Evolutionary conservation across 2,113 vertebrate species (phyloP).

Genomic region (Odontophorus gujanensis): DNA sequence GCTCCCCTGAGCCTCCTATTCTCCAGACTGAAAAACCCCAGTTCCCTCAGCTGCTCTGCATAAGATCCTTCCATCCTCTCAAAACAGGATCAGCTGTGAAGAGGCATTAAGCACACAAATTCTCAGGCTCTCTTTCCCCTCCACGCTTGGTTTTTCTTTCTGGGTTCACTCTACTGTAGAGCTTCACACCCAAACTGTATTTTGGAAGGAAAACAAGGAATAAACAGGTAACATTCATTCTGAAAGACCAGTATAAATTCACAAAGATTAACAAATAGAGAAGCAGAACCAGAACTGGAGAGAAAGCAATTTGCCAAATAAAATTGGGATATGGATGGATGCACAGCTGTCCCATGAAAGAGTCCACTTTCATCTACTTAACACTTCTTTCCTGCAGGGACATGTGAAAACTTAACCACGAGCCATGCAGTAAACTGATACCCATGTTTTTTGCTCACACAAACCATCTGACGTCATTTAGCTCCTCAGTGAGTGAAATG

Average conservation of each 20-base stretch:
- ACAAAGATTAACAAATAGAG: neutral
- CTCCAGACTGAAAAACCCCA: too few relatives aligned
- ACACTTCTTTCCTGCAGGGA: neutral
- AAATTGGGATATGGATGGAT: neutral
- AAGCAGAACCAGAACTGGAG: accelerated
- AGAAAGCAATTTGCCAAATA: neutral
- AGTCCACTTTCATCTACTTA: neutral
- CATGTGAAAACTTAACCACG: neutral
- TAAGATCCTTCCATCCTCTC: too few relatives aligned
- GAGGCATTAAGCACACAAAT: too few relatives aligned
- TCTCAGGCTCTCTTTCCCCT: too few relatives aligned
- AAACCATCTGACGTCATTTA: neutral
- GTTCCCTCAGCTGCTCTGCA: too few relatives aligned
- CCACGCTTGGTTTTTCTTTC: too few relatives aligned
- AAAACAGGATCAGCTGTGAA: too few relatives aligned
- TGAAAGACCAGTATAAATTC: neutral
- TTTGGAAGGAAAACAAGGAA: neutral
- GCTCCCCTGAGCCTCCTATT: too few relatives aligned
- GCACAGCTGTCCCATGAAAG: neutral
- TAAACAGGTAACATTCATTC: neutral
- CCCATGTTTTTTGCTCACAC: neutral
- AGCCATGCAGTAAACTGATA: slow-evolving; percentile 1
- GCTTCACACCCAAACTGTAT: neutral
- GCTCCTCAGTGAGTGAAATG: neutral
- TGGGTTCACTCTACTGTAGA: neutral